phyloP scores from a whole-genome alignment of 2,797 vertebrate species.

The Peromyscus eremicus region DNA sequence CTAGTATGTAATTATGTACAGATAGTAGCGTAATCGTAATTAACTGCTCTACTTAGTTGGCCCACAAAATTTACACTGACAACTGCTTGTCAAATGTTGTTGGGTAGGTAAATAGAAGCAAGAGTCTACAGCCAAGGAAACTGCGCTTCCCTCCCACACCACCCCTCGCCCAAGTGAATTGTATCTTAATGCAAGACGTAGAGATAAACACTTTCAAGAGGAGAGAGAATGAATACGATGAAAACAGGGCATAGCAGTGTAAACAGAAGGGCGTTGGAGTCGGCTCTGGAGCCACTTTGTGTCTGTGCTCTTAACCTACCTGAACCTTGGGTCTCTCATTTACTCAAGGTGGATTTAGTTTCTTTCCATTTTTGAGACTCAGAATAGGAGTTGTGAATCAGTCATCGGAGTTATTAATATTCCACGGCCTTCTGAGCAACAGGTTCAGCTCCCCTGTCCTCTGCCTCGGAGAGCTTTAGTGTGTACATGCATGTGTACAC shows the following conservation, averaged over 20 bases:
- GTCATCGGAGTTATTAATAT: slow-evolving; percentile 18
- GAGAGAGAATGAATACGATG: not conserved
- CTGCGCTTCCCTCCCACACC: not conserved
- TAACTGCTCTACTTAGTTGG: slow-evolving; percentile 35
- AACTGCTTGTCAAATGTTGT: slow-evolving; percentile 16
- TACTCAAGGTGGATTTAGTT: not conserved
- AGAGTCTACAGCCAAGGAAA: slow-evolving; percentile 23
- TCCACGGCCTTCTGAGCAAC: not conserved
- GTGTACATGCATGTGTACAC: not conserved
- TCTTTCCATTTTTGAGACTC: not conserved
- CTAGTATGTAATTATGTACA: slow-evolving; percentile 50
- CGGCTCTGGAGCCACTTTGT: not conserved
- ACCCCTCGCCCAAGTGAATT: not conserved
- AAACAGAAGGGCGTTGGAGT: not conserved
- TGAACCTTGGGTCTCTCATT: slow-evolving; percentile 1
- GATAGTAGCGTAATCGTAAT: slow-evolving; percentile 53
- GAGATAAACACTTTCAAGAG: slow-evolving; percentile 54
- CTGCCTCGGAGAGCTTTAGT: not conserved
- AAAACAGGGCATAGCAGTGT: not conserved
- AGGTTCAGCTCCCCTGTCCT: not conserved
- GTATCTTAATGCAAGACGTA: slow-evolving; percentile 12
- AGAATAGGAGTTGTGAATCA: not conserved
- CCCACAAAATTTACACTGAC: slow-evolving; percentile 60
- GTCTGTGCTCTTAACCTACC: not conserved
- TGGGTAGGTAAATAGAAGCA: slow-evolving; percentile 34